phyloP scores from a whole-genome alignment of 2,113 vertebrate species.

The Meriones unguiculatus region DNA sequence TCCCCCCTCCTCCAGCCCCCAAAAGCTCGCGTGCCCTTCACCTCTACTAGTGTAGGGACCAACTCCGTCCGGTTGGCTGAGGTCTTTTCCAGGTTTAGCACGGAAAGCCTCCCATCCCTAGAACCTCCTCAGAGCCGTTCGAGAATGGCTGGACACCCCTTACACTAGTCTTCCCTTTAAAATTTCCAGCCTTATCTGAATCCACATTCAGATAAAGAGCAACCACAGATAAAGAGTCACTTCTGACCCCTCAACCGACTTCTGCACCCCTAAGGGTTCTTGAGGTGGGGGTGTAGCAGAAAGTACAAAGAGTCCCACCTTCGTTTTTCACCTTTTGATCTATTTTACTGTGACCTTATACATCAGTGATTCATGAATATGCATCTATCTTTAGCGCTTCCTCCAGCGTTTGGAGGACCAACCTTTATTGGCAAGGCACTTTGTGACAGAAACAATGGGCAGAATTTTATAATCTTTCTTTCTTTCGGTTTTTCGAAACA shows the following conservation, averaged over 20 bases:
- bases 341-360: slow-evolving; percentile 42
- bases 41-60: background rate
- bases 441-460: slow-evolving; percentile 42
- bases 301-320: background rate
- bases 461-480: slow-evolving; percentile 35
- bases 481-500: no score
- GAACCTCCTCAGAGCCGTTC: background rate
- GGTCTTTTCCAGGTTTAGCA: background rate
- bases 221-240: background rate
- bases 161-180: background rate
- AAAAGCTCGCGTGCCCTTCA: background rate
- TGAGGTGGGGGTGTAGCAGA: background rate
- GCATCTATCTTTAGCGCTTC: background rate
- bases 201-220: background rate
- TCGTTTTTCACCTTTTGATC: background rate
- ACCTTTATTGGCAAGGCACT: background rate
- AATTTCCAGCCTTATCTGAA: slow-evolving; percentile 6
- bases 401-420: background rate
- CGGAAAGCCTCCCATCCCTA: background rate
- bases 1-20: background rate
- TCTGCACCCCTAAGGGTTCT: background rate
- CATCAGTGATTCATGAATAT: background rate
- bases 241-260: background rate
- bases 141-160: background rate
- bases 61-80: background rate